Percentiles rank a stretch among this genome's conserved stretches.
Conservation (phyloP, 1,140 invertebrate species). For the Hermetia illucens region DNA sequence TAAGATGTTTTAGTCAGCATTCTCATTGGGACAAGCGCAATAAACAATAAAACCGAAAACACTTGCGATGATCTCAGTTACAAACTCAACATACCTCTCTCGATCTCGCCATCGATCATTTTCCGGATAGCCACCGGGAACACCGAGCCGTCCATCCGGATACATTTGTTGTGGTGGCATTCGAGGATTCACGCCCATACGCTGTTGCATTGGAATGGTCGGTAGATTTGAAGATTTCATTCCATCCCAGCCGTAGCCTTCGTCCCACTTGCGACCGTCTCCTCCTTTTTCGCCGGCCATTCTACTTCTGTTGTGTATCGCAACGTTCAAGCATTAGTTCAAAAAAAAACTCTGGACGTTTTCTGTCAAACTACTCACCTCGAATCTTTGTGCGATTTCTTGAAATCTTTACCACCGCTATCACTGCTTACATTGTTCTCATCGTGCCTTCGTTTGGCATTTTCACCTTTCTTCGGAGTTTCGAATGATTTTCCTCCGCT, state of each 20-base stretch:
- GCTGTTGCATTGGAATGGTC: too few species aligned
- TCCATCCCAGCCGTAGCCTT: not conserved
- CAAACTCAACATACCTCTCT: not conserved
- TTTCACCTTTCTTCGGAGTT: constrained; percentile 1
- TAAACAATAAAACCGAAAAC: not conserved
- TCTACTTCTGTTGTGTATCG: too few species aligned
- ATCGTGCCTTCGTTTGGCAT: constrained; percentile 1
- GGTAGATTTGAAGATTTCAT: not conserved
- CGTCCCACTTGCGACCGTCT: not conserved
- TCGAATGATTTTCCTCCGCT: constrained; percentile 14
- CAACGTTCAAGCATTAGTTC: too few species aligned
- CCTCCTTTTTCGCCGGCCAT: constrained; percentile 9
- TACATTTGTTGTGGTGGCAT: not conserved
- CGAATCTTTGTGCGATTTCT: too few species aligned
- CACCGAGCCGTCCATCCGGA: not conserved
- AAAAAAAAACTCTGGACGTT: too few species aligned
- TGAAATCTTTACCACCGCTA: too few species aligned
- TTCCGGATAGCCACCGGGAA: too few species aligned
- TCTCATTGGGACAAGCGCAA: too few species aligned
- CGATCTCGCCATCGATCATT: not conserved
- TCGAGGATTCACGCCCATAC: not conserved
- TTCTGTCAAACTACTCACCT: too few species aligned
- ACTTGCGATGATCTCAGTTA: not conserved
- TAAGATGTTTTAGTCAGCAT: not conserved
- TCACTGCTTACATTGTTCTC: constrained; percentile 7